These are phyloP conservation scores for Alviniconcha strummeri DNA, from an alignment of 2,888 invertebrate species.

Conservation along the genomic window DNA sequence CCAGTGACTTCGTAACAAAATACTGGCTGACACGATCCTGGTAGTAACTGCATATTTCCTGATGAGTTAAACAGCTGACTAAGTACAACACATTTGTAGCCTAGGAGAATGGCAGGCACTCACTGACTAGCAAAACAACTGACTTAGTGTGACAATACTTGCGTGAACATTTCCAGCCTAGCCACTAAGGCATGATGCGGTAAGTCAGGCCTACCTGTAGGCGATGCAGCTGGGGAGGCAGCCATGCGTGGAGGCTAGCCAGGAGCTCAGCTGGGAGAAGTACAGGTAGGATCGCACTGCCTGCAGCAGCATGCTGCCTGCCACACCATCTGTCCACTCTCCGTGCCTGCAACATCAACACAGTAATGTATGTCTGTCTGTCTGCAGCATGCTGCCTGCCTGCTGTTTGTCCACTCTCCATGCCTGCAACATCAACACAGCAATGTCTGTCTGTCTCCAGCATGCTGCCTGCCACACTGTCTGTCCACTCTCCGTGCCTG, in stretches of 20 bases:
- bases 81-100: too few relatives aligned
- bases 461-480: neutral
- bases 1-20: too few relatives aligned
- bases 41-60: too few relatives aligned
- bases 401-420: neutral
- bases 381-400: neutral
- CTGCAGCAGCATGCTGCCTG: slow-evolving; percentile 80
- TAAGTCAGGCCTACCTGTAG: slow-evolving; percentile 76
- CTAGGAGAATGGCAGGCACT: too few relatives aligned
- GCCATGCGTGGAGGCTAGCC: slow-evolving; percentile 80
- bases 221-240: slow-evolving; percentile 76
- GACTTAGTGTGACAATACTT: too few relatives aligned
- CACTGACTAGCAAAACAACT: too few relatives aligned
- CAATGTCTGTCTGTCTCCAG: neutral
- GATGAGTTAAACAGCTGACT: too few relatives aligned
- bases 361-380: neutral
- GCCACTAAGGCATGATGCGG: too few relatives aligned
- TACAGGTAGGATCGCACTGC: slow-evolving; percentile 95
- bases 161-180: too few relatives aligned
- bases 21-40: too few relatives aligned
- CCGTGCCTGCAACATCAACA: slow-evolving; percentile 44
- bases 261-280: slow-evolving; percentile 97
- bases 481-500: slow-evolving; percentile 39
- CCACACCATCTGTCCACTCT: slow-evolving; percentile 51
- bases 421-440: neutral